A percentile compares a stretch with the other conserved stretches of the same genome.
Conservation (phyloP, 2,113 vertebrate genomes). For the Epinephelus cyanopodus region DNA sequence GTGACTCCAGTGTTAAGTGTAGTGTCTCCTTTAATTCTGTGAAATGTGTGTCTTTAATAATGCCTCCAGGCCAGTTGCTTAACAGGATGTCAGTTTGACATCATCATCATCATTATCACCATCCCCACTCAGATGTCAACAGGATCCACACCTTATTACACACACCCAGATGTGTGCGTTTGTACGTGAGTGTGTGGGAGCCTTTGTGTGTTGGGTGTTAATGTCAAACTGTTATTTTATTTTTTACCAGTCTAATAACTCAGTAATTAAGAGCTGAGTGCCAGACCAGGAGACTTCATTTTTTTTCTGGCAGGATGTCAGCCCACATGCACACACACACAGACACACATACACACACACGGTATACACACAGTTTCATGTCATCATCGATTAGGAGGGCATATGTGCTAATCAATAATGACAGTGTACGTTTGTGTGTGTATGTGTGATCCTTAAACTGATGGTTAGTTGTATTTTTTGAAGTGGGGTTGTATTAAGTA, state of each 20-base stretch:
- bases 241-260: slow-evolving; percentile 25
- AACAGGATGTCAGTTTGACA: slow-evolving; percentile 51
- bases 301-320: slow-evolving; percentile 52
- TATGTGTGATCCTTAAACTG: too few relatives aligned
- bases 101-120: slow-evolving; percentile 43
- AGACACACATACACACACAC: slow-evolving; percentile 15
- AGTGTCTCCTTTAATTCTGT: not conserved
- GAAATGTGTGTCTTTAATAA: not conserved
- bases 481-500: too few relatives aligned
- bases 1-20: not conserved
- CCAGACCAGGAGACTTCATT: slow-evolving; percentile 17
- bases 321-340: slow-evolving; percentile 21
- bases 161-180: not conserved
- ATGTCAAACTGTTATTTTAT: slow-evolving; percentile 33
- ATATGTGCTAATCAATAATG: slow-evolving; percentile 15
- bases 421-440: not conserved
- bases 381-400: not conserved
- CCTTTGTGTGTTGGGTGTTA: slow-evolving; percentile 6
- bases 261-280: slow-evolving; percentile 59
- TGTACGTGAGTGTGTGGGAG: not conserved
- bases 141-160: slow-evolving; percentile 66
- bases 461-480: too few relatives aligned
- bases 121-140: slow-evolving; percentile 48
- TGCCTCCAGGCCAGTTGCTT: not conserved
- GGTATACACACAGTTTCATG: not conserved